Percentiles rank a stretch among this genome's conserved stretches.
These are phyloP conservation scores for Clistopyga incitator DNA, from an alignment of 2,888 invertebrate genomes.

Conservation along the genomic window DNA sequence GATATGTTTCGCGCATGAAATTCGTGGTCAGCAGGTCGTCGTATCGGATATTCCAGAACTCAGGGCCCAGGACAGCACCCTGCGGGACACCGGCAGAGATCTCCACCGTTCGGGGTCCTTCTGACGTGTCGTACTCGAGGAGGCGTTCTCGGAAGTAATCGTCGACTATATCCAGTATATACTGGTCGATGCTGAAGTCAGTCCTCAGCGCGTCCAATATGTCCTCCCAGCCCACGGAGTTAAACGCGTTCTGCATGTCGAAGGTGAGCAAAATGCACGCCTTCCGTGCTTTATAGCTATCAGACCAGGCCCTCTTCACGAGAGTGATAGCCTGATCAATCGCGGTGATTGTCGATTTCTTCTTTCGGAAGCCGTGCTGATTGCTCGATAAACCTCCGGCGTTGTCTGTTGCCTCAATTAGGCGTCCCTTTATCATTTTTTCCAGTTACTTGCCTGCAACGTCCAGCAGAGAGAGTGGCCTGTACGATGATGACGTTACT, in stretches of 20 bases:
- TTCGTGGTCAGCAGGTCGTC: slow-evolving; percentile 51
- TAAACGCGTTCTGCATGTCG: slow-evolving; percentile 62
- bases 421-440: slow-evolving; percentile 63
- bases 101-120: slow-evolving; percentile 46
- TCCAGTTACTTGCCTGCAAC: too few relatives aligned
- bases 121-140: slow-evolving; percentile 59
- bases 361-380: slow-evolving; percentile 63
- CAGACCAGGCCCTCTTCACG: slow-evolving; percentile 46
- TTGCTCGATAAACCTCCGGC: slow-evolving; percentile 59
- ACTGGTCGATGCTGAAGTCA: slow-evolving; percentile 56
- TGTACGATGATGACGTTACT: slow-evolving; percentile 52
- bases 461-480: too few relatives aligned
- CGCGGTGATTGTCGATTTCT: slow-evolving; percentile 60
- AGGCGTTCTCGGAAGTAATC: slow-evolving; percentile 62
- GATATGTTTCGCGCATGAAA: slow-evolving; percentile 29
- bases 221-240: slow-evolving; percentile 64
- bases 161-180: slow-evolving; percentile 54
- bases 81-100: slow-evolving; percentile 64
- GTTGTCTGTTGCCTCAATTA: slow-evolving; percentile 48
- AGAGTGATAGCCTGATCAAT: slow-evolving; percentile 54
- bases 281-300: slow-evolving; percentile 45
- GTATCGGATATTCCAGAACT: slow-evolving; percentile 67
- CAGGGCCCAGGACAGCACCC: slow-evolving; percentile 63
- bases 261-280: slow-evolving; percentile 61
- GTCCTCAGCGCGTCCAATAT: slow-evolving; percentile 60